Conservation (phyloP, 2,888 invertebrate genomes). For the Volucella inanis region DNA sequence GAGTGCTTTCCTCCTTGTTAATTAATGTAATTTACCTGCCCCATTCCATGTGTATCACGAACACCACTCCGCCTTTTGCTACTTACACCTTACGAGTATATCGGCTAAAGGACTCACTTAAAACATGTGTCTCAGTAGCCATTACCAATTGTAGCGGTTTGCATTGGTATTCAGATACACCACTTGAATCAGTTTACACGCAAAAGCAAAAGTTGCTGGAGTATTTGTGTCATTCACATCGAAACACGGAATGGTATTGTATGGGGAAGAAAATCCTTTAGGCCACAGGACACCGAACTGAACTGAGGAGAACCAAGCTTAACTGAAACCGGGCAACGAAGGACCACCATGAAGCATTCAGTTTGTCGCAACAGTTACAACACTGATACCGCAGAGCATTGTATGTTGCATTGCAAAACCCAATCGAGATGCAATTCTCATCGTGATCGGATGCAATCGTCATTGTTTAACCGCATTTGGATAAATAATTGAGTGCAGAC, state of each 20-base stretch:
- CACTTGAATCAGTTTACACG: neutral
- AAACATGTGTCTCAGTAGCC: slow-evolving; percentile 63
- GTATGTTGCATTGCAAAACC: slow-evolving; percentile 27
- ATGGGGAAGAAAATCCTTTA: slow-evolving; percentile 41
- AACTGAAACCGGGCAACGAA: slow-evolving; percentile 27
- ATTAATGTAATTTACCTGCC: slow-evolving; percentile 71
- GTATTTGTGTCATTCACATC: neutral
- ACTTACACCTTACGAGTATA: slow-evolving; percentile 55
- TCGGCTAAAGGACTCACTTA: slow-evolving; percentile 45
- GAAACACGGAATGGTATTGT: neutral
- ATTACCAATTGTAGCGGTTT: slow-evolving; percentile 51
- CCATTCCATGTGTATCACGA: slow-evolving; percentile 10
- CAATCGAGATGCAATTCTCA: slow-evolving; percentile 73
- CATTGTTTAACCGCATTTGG: slow-evolving; percentile 73
- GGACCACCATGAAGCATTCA: slow-evolving; percentile 62
- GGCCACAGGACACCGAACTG: slow-evolving; percentile 43
- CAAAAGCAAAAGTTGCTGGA: neutral
- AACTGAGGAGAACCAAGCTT: too few species aligned
- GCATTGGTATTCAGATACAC: slow-evolving; percentile 36
- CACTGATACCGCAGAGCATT: slow-evolving; percentile 56
- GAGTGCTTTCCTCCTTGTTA: slow-evolving; percentile 45
- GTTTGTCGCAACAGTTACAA: slow-evolving; percentile 72
- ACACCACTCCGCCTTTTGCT: slow-evolving; percentile 24
- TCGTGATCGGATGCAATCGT: slow-evolving; percentile 64
- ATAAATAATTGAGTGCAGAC: slow-evolving; percentile 75